phyloP scores from a whole-genome alignment of 2,797 vertebrate species.

The Garrulus glandarius region DNA sequence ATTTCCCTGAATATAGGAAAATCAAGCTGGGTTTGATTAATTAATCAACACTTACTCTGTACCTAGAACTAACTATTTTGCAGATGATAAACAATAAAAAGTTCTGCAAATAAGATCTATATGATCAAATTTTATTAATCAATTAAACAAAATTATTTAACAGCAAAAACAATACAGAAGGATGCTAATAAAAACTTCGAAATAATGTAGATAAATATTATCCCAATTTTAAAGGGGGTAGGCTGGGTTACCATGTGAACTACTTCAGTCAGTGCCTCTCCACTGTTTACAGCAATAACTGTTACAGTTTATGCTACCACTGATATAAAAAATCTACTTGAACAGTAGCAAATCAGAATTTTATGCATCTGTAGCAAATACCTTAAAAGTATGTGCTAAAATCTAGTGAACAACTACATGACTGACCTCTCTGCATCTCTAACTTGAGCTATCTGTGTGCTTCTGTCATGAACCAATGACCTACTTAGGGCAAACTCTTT shows the following conservation, averaged over 20 bases:
- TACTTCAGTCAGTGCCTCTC: not conserved
- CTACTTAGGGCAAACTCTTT: not conserved
- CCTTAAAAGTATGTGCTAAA: not conserved
- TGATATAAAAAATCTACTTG: not conserved
- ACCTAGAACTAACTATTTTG: not conserved
- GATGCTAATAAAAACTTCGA: not conserved
- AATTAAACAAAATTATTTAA: not conserved
- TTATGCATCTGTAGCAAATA: not conserved
- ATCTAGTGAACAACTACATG: not conserved
- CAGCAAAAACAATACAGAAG: not conserved
- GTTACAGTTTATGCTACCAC: not conserved
- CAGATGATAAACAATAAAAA: not conserved
- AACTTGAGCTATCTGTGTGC: not conserved
- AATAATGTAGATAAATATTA: not conserved
- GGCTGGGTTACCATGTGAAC: not conserved
- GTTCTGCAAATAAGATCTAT: not conserved
- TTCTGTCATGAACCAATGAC: not conserved
- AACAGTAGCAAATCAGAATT: not conserved
- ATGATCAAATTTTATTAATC: not conserved
- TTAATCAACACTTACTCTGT: slow-evolving; percentile 6
- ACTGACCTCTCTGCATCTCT: not conserved
- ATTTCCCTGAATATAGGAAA: slow-evolving; percentile 27
- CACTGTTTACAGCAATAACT: not conserved
- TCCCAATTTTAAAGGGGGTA: not conserved
- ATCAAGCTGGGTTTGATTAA: slow-evolving; percentile 10